Evolutionary conservation across 2,113 vertebrate genomes (phyloP).

Genomic region (Chamaetylas fuelleborni): DNA sequence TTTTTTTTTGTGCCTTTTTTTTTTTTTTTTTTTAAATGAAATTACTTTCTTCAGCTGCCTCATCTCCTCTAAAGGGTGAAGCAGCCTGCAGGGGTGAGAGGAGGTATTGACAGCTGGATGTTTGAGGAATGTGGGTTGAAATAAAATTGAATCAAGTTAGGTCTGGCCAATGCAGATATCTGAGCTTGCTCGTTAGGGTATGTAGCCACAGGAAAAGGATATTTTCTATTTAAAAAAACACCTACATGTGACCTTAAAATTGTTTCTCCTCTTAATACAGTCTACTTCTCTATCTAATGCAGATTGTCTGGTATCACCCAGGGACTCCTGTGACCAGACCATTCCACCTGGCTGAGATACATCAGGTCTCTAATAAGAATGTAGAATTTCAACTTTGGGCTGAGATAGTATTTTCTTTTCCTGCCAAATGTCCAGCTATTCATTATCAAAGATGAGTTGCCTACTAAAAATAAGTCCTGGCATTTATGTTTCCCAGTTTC

Average conservation of each 20-base stretch:
- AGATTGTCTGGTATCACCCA: not conserved
- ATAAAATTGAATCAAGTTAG: not conserved
- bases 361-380: not conserved
- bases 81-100: not conserved
- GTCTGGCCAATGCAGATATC: not conserved
- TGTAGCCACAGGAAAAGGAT: not conserved
- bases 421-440: not conserved
- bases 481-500: not conserved
- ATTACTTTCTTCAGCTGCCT: conserved; percentile 36
- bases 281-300: not conserved
- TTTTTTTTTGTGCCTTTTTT: not conserved
- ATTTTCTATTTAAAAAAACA: not conserved
- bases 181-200: not conserved
- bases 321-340: not conserved
- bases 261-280: not conserved
- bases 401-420: not conserved
- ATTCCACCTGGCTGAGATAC: not conserved
- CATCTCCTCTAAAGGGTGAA: not conserved
- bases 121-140: not conserved
- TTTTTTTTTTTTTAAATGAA: conserved; percentile 17
- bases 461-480: not conserved
- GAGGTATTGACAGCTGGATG: not conserved
- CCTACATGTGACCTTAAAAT: not conserved
- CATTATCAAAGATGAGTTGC: not conserved
- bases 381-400: not conserved